Base-by-base conservation (phyloP, 1,140 invertebrate species). In the Nasonia vitripennis region DNA sequence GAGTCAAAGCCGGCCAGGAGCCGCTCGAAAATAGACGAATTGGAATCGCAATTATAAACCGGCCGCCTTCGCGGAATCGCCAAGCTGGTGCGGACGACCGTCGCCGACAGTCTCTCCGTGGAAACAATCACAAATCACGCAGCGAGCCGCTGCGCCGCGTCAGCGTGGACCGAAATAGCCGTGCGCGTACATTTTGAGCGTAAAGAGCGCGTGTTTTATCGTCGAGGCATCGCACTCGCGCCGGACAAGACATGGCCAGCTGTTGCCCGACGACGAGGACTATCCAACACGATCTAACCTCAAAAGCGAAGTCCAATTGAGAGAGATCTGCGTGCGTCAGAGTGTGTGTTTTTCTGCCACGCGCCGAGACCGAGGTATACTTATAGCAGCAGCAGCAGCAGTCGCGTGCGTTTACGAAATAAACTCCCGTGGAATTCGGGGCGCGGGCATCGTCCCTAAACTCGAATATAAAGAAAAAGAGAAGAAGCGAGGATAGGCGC, bases 51-150 rank as follows among this genome's bases (percentile, higher is more conserved):
- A 78, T 86, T 82, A 82, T 78, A 78, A 77, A 78, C 9, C 20
- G 11, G 23, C 17, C 62, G 62, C 14, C 62, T 78, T 86, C 68
- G 67, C 17, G 79, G 83, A 85, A 85, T 85, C 70, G 31, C 7
- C 2, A 11, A 51, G 48, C 48, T 34, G 55, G 48, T 51, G 48
- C 34, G 81, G 71, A 31, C 73, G 20, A 7, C 48, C 2, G 81
- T 70, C 34, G 62, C 62, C 74, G 20, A 74, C 79, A 37, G 41
- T 45, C 41, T 45, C 74, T 78, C 75, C 74, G 77, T 51, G 75
- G 77, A 84, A 79, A 84, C 83, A 84, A 84, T 84, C 83, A 79
- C 77, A 84, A 84, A 79, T 71, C 67, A 79, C 34, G 37, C 34
- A 45, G 14, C 45, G 45, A 12, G 45, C 45, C 9, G 12, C 11